Percentiles rank a stretch among this genome's conserved stretches.
These are phyloP conservation scores for Omphaloscelis lunosa DNA, from an alignment of 2,888 invertebrate species.

Conservation along the genomic window DNA sequence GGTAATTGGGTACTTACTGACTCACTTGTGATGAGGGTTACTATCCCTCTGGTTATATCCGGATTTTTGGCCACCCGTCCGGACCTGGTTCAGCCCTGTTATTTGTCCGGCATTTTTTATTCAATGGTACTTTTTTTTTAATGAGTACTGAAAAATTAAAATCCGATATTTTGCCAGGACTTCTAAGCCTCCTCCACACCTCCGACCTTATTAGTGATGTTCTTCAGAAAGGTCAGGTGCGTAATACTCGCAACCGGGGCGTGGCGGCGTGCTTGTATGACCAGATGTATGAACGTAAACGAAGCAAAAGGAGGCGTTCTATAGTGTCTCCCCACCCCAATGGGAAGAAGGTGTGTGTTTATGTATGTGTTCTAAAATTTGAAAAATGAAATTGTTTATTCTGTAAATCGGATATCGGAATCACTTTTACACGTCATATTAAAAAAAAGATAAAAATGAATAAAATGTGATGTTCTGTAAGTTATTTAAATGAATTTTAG, in stretches of 20 bases:
- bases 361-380: neutral
- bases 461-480: slow-evolving; percentile 18
- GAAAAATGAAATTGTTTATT: too few relatives aligned
- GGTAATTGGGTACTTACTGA: slow-evolving; percentile 45
- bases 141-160: neutral
- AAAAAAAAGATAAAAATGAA: too few relatives aligned
- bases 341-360: neutral
- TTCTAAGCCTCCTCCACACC: neutral
- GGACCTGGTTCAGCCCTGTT: neutral
- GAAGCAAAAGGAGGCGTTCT: too few relatives aligned
- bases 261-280: too few relatives aligned
- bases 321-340: too few relatives aligned
- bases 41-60: neutral
- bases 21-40: slow-evolving; percentile 2
- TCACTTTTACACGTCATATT: too few relatives aligned
- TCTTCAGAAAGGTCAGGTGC: neutral
- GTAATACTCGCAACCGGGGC: neutral
- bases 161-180: neutral
- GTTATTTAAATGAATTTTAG: slow-evolving; percentile 26
- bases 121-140: too few relatives aligned
- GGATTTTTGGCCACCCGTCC: too few relatives aligned
- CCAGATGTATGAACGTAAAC: too few relatives aligned
- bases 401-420: too few relatives aligned
- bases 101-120: neutral
- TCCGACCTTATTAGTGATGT: neutral